Conservation (phyloP, 2,113 vertebrate genomes). For the Neogobius melanostomus region DNA sequence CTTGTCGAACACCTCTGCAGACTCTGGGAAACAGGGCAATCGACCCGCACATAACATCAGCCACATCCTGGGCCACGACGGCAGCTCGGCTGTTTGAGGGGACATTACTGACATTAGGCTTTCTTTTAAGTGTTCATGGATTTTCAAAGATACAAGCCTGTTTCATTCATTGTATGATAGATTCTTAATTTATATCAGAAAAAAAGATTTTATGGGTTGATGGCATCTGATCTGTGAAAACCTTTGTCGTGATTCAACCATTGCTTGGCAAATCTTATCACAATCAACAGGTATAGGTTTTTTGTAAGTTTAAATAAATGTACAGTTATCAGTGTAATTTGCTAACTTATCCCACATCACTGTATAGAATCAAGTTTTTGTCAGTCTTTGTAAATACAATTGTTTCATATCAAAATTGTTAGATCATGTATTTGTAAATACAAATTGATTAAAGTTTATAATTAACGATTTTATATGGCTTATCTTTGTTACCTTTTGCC, state of each 20-base stretch:
- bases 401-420: constrained; percentile 77
- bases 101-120: background rate
- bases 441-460: constrained; percentile 77
- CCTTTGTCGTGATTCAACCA: constrained; percentile 20
- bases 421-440: constrained; percentile 81
- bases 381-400: constrained; percentile 73
- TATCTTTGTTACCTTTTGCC: background rate
- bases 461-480: constrained; percentile 48
- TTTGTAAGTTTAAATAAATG: constrained; percentile 44
- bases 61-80: constrained; percentile 98
- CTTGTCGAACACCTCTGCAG: constrained; percentile 89
- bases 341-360: constrained; percentile 73
- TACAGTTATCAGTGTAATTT: constrained; percentile 69
- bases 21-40: constrained; percentile 94
- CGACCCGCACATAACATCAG: constrained; percentile 99
- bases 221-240: constrained; percentile 3
- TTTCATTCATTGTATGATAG: constrained; percentile 22
- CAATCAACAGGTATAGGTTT: background rate
- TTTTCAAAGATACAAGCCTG: background rate
- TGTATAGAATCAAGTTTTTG: constrained; percentile 64
- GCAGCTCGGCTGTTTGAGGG: constrained; percentile 90
- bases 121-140: constrained; percentile 10
- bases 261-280: no score
- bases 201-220: constrained; percentile 18
- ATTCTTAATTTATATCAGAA: constrained; percentile 28